A percentile compares a stretch with the other conserved stretches of the same genome.
Evolutionary conservation across 2,888 invertebrate genomes (phyloP).

Genomic region (Drosophila meridiana): DNA sequence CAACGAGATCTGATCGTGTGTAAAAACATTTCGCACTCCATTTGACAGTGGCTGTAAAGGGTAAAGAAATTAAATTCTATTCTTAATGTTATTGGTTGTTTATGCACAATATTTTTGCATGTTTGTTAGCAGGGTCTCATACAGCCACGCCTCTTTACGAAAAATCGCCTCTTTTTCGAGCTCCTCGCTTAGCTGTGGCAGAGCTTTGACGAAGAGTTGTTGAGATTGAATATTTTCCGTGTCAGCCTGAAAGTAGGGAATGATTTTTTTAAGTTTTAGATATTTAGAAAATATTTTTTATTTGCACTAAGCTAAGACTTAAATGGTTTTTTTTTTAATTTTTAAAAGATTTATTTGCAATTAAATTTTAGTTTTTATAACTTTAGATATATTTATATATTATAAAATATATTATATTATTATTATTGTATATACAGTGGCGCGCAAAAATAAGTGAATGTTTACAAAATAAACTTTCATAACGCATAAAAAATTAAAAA

Average conservation of each 20-base stretch:
- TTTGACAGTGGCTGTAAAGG: conserved; percentile 46
- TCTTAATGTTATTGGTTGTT: neutral
- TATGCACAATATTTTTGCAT: conserved; percentile 70
- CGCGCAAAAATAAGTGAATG: too few relatives aligned
- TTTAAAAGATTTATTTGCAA: too few relatives aligned
- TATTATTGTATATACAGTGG: too few relatives aligned
- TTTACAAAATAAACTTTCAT: too few relatives aligned
- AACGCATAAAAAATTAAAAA: too few relatives aligned
- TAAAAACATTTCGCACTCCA: conserved; percentile 82
- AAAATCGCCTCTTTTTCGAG: conserved; percentile 67
- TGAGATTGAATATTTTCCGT: neutral
- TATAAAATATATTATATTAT: too few relatives aligned
- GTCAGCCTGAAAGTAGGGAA: conserved; percentile 65
- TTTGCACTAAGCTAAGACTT: too few relatives aligned
- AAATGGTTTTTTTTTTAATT: too few relatives aligned
- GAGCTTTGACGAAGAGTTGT: conserved; percentile 72
- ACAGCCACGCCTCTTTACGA: conserved; percentile 74
- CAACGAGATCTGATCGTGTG: conserved; percentile 77
- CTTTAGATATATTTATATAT: neutral
- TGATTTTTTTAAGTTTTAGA: neutral
- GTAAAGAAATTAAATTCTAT: neutral
- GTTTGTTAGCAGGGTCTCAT: conserved; percentile 60
- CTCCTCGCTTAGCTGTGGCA: conserved; percentile 68
- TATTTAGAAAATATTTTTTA: neutral
- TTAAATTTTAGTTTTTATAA: too few relatives aligned